Conservation (phyloP, 2,113 vertebrate genomes). For the Chionis minor region DNA sequence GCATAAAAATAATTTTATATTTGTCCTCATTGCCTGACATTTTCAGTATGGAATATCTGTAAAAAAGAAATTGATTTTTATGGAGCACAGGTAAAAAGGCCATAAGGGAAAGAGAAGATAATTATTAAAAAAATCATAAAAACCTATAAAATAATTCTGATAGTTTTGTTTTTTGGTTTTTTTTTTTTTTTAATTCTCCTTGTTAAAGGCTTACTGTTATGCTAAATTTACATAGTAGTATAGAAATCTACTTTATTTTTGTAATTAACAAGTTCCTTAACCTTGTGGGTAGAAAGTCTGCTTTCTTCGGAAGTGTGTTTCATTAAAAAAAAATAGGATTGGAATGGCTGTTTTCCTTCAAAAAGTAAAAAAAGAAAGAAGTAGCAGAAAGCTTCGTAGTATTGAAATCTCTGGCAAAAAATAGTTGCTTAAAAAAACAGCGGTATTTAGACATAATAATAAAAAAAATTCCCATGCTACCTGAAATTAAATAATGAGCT, state of each 20-base stretch:
- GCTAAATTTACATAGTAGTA: neutral
- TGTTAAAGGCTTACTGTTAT: neutral
- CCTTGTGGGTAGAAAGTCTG: neutral
- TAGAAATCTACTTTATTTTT: neutral
- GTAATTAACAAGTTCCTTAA: neutral
- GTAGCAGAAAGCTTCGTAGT: fast-evolving
- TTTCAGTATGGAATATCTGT: neutral
- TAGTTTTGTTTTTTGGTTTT: neutral
- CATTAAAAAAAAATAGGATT: neutral
- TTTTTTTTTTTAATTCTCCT: neutral
- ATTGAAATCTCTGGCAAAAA: neutral
- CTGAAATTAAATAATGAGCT: neutral
- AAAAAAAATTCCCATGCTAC: neutral
- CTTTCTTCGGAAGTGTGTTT: neutral
- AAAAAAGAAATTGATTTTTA: conserved; percentile 26
- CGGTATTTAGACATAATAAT: neutral
- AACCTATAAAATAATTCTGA: neutral
- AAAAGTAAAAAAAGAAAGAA: neutral
- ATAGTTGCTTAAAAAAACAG: neutral
- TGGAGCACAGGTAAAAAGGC: neutral
- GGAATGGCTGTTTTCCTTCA: neutral
- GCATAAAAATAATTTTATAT: neutral
- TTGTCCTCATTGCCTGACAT: neutral
- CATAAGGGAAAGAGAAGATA: neutral
- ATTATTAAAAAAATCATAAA: neutral